Evolutionary conservation across 2,113 vertebrate genomes (phyloP).

Genomic region (Ptyas mucosa): DNA sequence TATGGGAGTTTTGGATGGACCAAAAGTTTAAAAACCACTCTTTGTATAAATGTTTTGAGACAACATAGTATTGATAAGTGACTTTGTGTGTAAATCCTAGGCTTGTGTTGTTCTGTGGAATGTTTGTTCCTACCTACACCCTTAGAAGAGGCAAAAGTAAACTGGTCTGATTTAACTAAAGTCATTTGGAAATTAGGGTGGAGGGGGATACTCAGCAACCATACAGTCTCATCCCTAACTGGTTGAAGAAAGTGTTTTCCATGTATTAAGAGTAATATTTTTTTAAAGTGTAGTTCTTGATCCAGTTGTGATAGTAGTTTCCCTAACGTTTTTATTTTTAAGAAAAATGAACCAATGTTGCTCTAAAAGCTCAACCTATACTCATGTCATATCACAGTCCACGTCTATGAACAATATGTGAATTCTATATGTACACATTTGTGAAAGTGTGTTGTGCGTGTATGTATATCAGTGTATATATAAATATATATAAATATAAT

Average conservation of each 20-base stretch:
- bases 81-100: conserved; percentile 39
- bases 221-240: conserved; percentile 17
- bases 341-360: conserved; percentile 33
- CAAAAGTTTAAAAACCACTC: conserved; percentile 54
- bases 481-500: conserved; percentile 53
- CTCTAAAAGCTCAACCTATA: conserved; percentile 62
- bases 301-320: conserved; percentile 64
- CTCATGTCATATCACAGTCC: conserved; percentile 62
- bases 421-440: conserved; percentile 53
- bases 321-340: conserved; percentile 60
- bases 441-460: conserved; percentile 59
- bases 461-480: background rate
- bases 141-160: conserved; percentile 35
- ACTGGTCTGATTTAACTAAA: conserved; percentile 15
- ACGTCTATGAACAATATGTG: conserved; percentile 68
- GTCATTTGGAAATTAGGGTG: conserved; percentile 11
- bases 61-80: conserved; percentile 45
- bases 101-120: conserved; percentile 20
- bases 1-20: conserved; percentile 60
- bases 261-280: conserved; percentile 70
- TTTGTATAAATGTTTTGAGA: conserved; percentile 33
- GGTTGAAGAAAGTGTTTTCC: conserved; percentile 61
- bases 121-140: conserved; percentile 22
- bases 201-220: background rate
- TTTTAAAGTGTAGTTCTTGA: conserved; percentile 59